Evolutionary conservation across 1,140 invertebrate genomes (phyloP).

Genomic region (Batillaria attramentaria): DNA sequence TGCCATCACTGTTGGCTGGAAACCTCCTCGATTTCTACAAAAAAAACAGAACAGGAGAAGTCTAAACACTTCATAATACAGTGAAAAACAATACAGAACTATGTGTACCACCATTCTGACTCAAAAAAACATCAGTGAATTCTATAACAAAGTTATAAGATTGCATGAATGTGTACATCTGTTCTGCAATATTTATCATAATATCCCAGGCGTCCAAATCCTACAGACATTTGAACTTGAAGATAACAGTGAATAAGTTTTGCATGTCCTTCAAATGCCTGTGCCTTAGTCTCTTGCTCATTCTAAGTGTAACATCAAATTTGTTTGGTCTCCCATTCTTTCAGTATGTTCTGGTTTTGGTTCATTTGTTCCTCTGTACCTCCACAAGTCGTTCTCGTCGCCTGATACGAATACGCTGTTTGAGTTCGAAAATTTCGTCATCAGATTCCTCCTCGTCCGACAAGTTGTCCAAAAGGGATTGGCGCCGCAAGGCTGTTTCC

Average conservation of each 20-base stretch:
- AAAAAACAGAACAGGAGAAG: slow-evolving; percentile 5
- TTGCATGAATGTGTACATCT: no score
- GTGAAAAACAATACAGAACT: background rate
- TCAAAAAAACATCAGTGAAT: no score
- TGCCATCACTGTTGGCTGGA: slow-evolving; percentile 69
- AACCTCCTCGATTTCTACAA: slow-evolving; percentile 57
- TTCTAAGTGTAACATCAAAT: background rate
- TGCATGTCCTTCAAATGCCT: no score
- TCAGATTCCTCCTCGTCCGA: slow-evolving; percentile 76
- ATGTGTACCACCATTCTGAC: no score
- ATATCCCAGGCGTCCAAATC: no score
- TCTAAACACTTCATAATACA: background rate
- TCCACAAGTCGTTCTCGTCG: slow-evolving; percentile 71
- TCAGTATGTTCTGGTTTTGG: background rate
- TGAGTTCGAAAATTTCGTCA: slow-evolving; percentile 79
- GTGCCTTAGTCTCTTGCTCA: background rate
- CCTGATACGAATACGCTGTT: slow-evolving; percentile 78
- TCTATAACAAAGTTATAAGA: no score
- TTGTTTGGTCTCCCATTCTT: background rate
- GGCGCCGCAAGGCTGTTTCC: slow-evolving; percentile 59
- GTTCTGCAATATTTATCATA: no score
- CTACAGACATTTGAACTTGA: no score
- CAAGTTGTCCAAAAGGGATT: slow-evolving; percentile 25
- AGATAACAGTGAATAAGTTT: no score
- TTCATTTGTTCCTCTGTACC: no score